These are phyloP conservation scores for Drosophila varians DNA, from an alignment of 1,140 invertebrate genomes.

Conservation along the genomic window DNA sequence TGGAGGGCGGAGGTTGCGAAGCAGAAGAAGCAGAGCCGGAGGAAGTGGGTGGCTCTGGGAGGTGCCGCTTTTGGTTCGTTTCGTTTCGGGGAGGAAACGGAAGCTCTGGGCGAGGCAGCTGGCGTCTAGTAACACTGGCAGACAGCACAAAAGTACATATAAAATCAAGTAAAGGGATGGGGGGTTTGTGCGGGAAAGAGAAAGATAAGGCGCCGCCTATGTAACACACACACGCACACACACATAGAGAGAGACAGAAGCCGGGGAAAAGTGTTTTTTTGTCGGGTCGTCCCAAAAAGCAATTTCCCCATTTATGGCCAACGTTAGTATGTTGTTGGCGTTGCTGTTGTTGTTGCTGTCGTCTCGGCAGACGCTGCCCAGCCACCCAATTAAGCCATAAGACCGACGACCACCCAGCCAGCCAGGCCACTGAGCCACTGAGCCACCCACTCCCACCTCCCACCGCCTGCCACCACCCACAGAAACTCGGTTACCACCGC, in stretches of 20 bases:
- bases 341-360: slow-evolving; percentile 18
- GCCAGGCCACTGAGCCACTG: slow-evolving; percentile 1
- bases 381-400: slow-evolving; percentile 81
- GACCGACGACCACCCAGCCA: slow-evolving; percentile 48
- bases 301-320: slow-evolving; percentile 69
- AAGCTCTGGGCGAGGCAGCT: slow-evolving; percentile 50
- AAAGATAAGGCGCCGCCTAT: slow-evolving; percentile 56
- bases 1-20: slow-evolving; percentile 7
- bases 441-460: not conserved
- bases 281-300: slow-evolving; percentile 57
- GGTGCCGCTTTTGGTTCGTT: not conserved
- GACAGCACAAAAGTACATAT: slow-evolving; percentile 48
- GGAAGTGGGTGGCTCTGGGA: not conserved
- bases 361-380: slow-evolving; percentile 77
- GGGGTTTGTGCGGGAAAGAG: slow-evolving; percentile 17
- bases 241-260: slow-evolving; percentile 38
- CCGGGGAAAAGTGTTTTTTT: slow-evolving; percentile 42
- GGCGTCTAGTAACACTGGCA: slow-evolving; percentile 67
- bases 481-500: slow-evolving; percentile 50
- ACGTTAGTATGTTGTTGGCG: slow-evolving; percentile 11
- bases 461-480: not conserved
- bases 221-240: slow-evolving; percentile 29
- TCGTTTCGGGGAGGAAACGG: slow-evolving; percentile 18
- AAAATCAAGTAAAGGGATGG: not conserved
- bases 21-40: slow-evolving; percentile 8